Base-by-base conservation (phyloP, 2,113 vertebrate species). In the Alaudala cheleensis region DNA sequence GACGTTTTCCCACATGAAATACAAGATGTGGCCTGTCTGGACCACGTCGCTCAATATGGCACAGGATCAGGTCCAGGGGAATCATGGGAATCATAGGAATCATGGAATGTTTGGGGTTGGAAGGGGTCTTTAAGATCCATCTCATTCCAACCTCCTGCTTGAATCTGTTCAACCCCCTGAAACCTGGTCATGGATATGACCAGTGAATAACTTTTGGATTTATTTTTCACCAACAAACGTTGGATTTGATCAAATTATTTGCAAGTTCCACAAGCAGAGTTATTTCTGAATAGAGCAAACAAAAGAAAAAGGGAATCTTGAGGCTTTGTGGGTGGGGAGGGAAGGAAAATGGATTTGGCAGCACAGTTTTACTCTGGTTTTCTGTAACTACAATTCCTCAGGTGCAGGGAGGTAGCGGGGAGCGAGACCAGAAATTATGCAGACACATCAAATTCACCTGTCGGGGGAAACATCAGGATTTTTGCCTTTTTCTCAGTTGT, bases 211-310 rank as follows among this genome's bases (percentile, higher is more conserved):
- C 5, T 69, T 69, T 91, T 31, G 45, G 13, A 24, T 50, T 19
- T 31, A 0, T 56, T 76, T 83, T 62, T 54, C 15, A 24, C 5
- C 2, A 2, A 12, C 33, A 26, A 18, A 9, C 0, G 0, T 51
- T 83, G 80, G n/a, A 45, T 60, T 71, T 78, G 20, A 44, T 64
- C 54, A 70, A 86, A 15, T 28, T 40, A n/a, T 53, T 91, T 33
- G 16, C 18, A 11, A 1, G 7, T 77, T 33, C 18, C 23, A 34
- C 24, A n/a, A 45, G 10, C 3, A 33, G 44, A 60, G 37, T 0
- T 53, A 40, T 77, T 77, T 88, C 42, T 86, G 33, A 54, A 19
- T 5, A 23, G 19, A 45, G 5, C 19, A 69, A 69, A 15, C 4
- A 16, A 71, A 83, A 33, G 28, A 4, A 45, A 58, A 71, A 37